Base-by-base conservation (phyloP, 2,888 invertebrate species). In the Dinocampus coccinellae region DNA sequence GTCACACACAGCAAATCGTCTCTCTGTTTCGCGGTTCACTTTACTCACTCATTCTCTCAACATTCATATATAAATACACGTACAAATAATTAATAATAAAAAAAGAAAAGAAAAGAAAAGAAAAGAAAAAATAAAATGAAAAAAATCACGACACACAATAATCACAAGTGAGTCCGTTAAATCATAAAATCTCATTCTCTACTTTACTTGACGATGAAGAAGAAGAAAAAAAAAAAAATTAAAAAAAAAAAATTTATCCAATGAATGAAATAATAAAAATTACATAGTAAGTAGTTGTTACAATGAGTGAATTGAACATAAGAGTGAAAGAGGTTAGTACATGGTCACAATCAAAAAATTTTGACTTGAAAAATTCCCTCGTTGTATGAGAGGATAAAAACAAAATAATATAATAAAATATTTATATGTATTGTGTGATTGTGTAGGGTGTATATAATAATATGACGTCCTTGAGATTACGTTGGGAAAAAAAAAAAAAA, bases 91-190 rank as follows among this genome's bases (percentile, higher is more conserved):
- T 39, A 39, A 39, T 3, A 47, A n/a, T 16, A 4, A 1, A 16
- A 6, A 16, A 7, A 3, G 16, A 47, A 47, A 16, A 47, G 1
- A 16, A 20, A 47, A 16, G 1, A 47, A 47, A 47, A 47, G 9
- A 20, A 20, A 20, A 11, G 13, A 20, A 20, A 47, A n/a, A 47
- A 47, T 47, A 7, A 47, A 47, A 47, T 7, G 6, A 47, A 47
- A 47, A 47, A 80, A 80, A n/a, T n/a, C 79, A 80, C 80, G 76
- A 55, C 33, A 53, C 72, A 79, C 77, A 79, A 80, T 80, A 79
- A 79, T 79, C 76, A 20, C 61, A 75, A 73, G 66, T 73, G 74
- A 73, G 74, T 70, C 69, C 72, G 42, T 26, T 66, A 29, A 20
- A 55, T 22, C 26, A 58, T n/a, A 58, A 64, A 58, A 57, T 39